Base-by-base conservation (phyloP, 2,888 invertebrate genomes). In the Strigamia crassipes region DNA sequence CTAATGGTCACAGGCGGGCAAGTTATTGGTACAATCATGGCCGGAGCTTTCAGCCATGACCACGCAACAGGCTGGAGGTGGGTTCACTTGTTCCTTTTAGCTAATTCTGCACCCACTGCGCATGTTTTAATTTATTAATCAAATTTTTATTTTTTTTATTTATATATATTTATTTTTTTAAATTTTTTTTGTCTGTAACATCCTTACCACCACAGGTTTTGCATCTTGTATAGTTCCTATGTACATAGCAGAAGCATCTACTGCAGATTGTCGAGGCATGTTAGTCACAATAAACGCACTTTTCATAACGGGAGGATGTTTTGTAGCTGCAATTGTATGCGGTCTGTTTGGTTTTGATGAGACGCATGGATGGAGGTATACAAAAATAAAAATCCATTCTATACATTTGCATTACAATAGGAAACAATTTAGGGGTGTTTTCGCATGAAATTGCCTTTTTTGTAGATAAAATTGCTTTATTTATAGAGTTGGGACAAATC, bases 141-240 rank as follows among this genome's bases (percentile, higher is more conserved):
- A 66, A 82, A 80, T 15, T 78, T 82, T 83, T 80, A 13, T 56
- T 83, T 82, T 61, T 34, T 78, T 81, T 81, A 21, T n/a, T n/a
- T n/a, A n/a, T n/a, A n/a, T n/a, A n/a, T n/a, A n/a, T n/a, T n/a
- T n/a, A n/a, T n/a, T n/a, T n/a, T n/a, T 80, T 83, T 82, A 13
- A 73, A 80, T 82, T 81, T 81, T 81, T 77, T 82, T 83, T 21
- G 34, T 82, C 80, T n/a, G 61, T 78, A 12, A 56, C 5, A 42
- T 66, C 31, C 21, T 38, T 42, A 42, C 15, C 21, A 3, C 66
- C 8, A 1, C 84, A 90, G 90, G 90, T 38, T 84, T 90, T 41
- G 88, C 90, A 10, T 90, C 90, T 3, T 90, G 90, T 89, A 89
- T 89, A 51, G 89, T 90, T 4, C 91, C 91, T 2, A 88, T 91